These are phyloP conservation scores for Eupithecia vulgata DNA, from an alignment of 2,888 invertebrate genomes.

Conservation along the genomic window DNA sequence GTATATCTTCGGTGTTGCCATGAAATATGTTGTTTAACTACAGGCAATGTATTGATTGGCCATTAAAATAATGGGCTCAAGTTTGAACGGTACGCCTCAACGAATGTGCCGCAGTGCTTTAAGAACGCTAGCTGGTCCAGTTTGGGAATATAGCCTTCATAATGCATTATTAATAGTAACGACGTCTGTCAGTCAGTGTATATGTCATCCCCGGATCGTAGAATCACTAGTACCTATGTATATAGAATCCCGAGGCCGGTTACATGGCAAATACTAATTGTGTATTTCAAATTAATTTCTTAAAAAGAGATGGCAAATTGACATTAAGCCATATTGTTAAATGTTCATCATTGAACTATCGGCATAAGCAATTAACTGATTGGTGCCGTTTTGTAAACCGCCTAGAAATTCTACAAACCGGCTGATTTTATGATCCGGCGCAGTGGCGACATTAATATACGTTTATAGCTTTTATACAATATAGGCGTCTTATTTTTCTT, in stretches of 20 bases:
- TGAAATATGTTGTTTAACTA: slow-evolving; percentile 74
- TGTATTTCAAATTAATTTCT: background rate
- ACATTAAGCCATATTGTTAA: background rate
- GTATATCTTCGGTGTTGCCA: slow-evolving; percentile 62
- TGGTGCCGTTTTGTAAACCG: background rate
- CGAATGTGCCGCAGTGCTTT: slow-evolving; percentile 38
- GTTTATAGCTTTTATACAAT: background rate
- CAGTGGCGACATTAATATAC: background rate
- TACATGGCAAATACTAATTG: background rate
- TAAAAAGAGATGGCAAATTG: background rate
- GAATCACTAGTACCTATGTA: no score
- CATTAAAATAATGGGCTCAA: slow-evolving; percentile 76
- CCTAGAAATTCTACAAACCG: background rate
- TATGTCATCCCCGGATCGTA: background rate
- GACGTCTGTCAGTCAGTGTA: no score
- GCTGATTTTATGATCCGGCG: background rate
- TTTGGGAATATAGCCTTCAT: background rate
- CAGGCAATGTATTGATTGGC: slow-evolving; percentile 75
- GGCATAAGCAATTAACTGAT: background rate
- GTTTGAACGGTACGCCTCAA: slow-evolving; percentile 70
- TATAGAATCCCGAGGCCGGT: background rate
- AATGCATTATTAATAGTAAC: no score
- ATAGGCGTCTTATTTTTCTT: background rate
- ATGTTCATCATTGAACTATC: background rate
- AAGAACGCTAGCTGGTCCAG: slow-evolving; percentile 8